phyloP scores from a whole-genome alignment of 2,113 vertebrate genomes.

The Lepidothrix coronata region DNA sequence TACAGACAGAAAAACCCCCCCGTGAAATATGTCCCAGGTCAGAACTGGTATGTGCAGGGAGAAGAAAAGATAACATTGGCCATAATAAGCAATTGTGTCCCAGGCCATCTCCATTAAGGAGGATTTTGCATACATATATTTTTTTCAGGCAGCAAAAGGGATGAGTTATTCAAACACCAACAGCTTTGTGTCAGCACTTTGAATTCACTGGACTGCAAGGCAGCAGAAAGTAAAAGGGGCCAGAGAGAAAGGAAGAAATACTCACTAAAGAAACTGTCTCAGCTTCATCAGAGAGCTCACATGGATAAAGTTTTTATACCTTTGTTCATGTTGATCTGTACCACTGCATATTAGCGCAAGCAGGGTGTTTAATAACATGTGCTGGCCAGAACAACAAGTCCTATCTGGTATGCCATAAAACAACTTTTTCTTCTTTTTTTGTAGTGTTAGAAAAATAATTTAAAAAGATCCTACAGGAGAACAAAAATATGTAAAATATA shows the following conservation, averaged over 20 bases:
- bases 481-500: background rate
- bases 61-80: background rate
- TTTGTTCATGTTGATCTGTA: background rate
- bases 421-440: background rate
- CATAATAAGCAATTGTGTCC: background rate
- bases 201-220: background rate
- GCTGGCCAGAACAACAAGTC: background rate
- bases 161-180: background rate
- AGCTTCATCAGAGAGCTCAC: background rate
- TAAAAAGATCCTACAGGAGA: background rate
- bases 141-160: background rate
- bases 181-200: background rate
- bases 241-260: background rate
- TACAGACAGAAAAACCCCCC: background rate
- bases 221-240: background rate
- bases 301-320: background rate
- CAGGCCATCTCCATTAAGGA: background rate
- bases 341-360: background rate
- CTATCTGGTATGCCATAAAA: background rate
- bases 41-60: rapidly evolving
- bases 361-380: background rate
- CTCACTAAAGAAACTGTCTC: background rate
- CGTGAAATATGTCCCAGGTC: rapidly evolving
- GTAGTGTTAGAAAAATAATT: background rate
- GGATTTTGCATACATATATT: background rate